Base-by-base conservation (phyloP, 1,140 invertebrate species). In the Linepithema humile region DNA sequence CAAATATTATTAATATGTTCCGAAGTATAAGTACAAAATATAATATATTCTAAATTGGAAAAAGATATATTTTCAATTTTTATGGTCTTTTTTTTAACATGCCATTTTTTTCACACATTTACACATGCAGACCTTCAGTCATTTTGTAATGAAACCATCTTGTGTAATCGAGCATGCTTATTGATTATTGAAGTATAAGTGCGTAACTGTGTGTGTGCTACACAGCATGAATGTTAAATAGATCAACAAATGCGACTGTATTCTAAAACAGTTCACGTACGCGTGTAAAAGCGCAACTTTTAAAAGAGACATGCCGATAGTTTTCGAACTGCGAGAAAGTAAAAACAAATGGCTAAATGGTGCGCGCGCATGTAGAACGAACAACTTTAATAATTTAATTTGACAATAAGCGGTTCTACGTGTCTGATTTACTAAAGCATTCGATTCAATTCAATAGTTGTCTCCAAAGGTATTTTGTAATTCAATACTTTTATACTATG, bases 181-280 rank as follows among this genome's bases (percentile, higher is more conserved):
- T 80, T 67, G 75, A 80, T 80, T 80, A 80, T 70, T 43, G 64
- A 80, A 53, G 35, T 70, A 57, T 80, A 55, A 69, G 38, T 55
- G 38, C 38, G 23, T 40, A 78, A 38, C 45, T 5, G 15, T 17
- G 35, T 3, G 12, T 17, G n/a, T 26, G 20, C 5, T 15, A 53
- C 53, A 32, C 35, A 69, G 45, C 35, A 20, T 9, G 48, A 7
- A 55, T 55, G 35, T 80, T 55, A 80, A 78, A 70, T 80, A 55
- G 64, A 80, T 80, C 50, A 70, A 17, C 64, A 70, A 69, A 55
- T 69, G 75, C 38, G 64, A 26, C 70, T 69, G 64, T 55, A 40
- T 55, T 80, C 64, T 69, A 57, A 80, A 80, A 80, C 75, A 55
- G 75, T 80, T 38, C 45, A 26, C 62, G 23, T 29, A 20, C 48